phyloP scores from a whole-genome alignment of 1,140 invertebrate species.

The Megathymus violae region DNA sequence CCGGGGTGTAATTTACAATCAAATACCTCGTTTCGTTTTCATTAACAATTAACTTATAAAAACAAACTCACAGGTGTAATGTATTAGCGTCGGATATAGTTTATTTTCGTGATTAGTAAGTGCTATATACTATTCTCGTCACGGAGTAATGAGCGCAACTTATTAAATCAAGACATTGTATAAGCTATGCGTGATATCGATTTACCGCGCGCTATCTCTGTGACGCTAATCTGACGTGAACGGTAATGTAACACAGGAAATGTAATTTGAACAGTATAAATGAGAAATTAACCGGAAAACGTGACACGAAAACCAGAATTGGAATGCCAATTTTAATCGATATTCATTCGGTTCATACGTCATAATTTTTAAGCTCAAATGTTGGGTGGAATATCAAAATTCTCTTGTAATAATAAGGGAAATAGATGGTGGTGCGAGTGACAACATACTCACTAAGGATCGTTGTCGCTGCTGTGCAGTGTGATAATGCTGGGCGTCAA shows the following conservation, averaged over 20 bases:
- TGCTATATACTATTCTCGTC: not conserved
- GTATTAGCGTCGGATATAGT: no score
- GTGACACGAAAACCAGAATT: not conserved
- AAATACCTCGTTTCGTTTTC: no score
- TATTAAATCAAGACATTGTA: conserved; percentile 9
- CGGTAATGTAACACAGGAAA: conserved; percentile 13
- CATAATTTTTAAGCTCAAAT: no score
- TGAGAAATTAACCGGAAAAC: not conserved
- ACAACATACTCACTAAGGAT: conserved; percentile 51
- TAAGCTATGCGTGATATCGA: conserved; percentile 13
- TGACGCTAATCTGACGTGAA: conserved; percentile 10
- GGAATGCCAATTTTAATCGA: no score
- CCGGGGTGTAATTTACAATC: no score
- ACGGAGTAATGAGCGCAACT: not conserved
- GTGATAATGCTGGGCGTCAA: conserved; percentile 84
- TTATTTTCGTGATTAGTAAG: not conserved
- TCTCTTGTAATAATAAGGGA: no score
- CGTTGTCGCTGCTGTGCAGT: conserved; percentile 58
- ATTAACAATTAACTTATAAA: no score
- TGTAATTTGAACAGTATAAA: not conserved
- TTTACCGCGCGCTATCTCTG: conserved; percentile 9
- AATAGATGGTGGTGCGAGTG: no score
- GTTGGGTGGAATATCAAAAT: no score
- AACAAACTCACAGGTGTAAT: no score
- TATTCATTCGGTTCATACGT: no score